Base-by-base conservation (phyloP, 2,797 vertebrate species). In the Lutra lutra region DNA sequence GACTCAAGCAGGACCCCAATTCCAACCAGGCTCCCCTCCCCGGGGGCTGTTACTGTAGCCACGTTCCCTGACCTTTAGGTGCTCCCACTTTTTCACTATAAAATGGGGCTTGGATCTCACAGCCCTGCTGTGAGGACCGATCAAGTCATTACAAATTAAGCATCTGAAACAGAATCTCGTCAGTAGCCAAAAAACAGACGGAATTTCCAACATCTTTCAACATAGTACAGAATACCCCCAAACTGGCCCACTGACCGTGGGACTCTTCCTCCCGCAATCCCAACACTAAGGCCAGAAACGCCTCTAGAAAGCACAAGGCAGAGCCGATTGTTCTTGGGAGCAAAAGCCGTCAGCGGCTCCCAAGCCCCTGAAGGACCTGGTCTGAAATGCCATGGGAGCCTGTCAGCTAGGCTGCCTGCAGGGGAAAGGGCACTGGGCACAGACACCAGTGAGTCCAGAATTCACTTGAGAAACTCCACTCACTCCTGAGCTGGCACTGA, bases 61-160 rank as follows among this genome's bases (percentile, higher is more conserved):
- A 46, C 7, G 1, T 56, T 35, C 23, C 27, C 56, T 11, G 17
- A 38, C 25, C 60, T 23, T 17, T 40, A 13, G 2, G 40, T 12
- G 5, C 35, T 40, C 56, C 9, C 5, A 40, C 54, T 23, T 58
- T 15, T 18, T 62, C 20, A 1, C 32, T 14, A 17, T 7, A 46
- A 35, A 38, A 68, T 3, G 17, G 29, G 12, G 40, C 3, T 7
- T 17, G 46, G 35, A 25, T 29, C 75, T 29, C 48, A 4, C 0
- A 1, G 38, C 20, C 40, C 13, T 9, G 46, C 2, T 0, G 1
- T 14, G 56, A 60, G 38, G 38, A 6, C 18, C 0, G 14, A 4
- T 18, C n/a, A 43, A 27, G 35, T 15, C 29, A 15, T 46, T n/a
- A 9, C 29, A 23, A 11, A 51, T 0, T 1, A 15, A 25, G 18